Percentiles rank a stretch among this genome's conserved stretches.
These are phyloP conservation scores for Patiria pectinifera DNA, from an alignment of 53 echinoderm and acorn worm genomes.

Conservation along the genomic window DNA sequence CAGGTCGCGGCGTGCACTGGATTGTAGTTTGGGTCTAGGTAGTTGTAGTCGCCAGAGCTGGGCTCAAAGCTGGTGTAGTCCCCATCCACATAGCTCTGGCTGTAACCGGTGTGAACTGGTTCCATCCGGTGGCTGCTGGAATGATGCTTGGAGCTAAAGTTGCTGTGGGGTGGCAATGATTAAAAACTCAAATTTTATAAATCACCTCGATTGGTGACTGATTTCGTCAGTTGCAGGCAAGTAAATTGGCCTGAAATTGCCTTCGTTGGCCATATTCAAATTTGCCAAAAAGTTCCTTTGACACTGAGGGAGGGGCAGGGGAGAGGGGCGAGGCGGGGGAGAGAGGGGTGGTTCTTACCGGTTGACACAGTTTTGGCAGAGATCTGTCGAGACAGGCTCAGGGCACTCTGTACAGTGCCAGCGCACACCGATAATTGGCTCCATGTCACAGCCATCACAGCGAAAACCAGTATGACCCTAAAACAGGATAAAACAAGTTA, in stretches of 20 bases:
- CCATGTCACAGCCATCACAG: constrained; percentile 85
- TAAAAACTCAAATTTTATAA: too few relatives aligned
- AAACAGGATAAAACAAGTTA: not conserved
- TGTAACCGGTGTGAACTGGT: constrained; percentile 75
- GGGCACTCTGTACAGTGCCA: constrained; percentile 93
- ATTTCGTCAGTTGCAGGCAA: too few relatives aligned
- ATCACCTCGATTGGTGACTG: too few relatives aligned
- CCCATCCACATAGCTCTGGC: constrained; percentile 82
- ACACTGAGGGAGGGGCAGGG: too few relatives aligned
- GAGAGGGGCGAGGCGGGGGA: too few relatives aligned
- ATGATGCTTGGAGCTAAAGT: constrained; percentile 72
- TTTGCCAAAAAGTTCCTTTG: too few relatives aligned
- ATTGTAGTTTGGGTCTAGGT: constrained; percentile 95
- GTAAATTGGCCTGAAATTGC: too few relatives aligned
- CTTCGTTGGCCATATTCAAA: too few relatives aligned
- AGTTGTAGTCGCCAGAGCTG: constrained; percentile 90
- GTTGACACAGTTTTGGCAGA: constrained; percentile 93
- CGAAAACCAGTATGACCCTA: constrained; percentile 81
- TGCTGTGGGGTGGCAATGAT: constrained; percentile 41
- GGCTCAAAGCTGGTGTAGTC: constrained; percentile 92
- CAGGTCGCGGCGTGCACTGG: constrained; percentile 64
- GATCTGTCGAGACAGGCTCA: constrained; percentile 81
- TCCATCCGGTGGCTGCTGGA: constrained; percentile 81
- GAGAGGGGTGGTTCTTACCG: constrained; percentile 47
- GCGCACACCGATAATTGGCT: constrained; percentile 85